These are phyloP conservation scores for roundworm (Caenorhabditis elegans) DNA, from an alignment of 1,140 invertebrate genomes.

Conservation along the genomic window DNA sequence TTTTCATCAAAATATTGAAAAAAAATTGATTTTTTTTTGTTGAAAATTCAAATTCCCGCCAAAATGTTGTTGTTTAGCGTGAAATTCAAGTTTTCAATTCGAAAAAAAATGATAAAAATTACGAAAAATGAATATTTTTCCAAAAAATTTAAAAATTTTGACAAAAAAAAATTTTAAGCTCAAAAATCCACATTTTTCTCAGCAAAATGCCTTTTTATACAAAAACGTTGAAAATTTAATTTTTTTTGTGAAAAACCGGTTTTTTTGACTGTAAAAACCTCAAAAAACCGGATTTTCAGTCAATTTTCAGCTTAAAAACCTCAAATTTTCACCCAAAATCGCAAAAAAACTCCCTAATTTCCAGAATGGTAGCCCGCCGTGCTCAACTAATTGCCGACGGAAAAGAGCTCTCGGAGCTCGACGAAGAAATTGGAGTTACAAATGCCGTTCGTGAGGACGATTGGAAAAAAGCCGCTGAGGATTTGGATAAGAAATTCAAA, in stretches of 20 bases:
- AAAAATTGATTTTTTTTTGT: no score
- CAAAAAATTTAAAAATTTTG: not conserved
- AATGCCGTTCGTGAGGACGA: slow-evolving; percentile 52
- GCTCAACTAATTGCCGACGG: slow-evolving; percentile 55
- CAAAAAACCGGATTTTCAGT: not conserved
- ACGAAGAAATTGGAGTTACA: slow-evolving; percentile 59
- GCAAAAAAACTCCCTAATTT: not conserved
- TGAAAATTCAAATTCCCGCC: no score
- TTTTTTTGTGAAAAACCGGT: no score
- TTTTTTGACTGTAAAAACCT: no score
- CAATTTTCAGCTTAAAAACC: no score
- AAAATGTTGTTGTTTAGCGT: no score
- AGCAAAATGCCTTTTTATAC: not conserved
- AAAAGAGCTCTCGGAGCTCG: slow-evolving; percentile 62
- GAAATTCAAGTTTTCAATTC: no score
- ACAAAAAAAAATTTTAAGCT: not conserved
- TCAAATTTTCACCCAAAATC: no score
- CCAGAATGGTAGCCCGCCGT: slow-evolving; percentile 56
- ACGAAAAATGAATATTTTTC: not conserved
- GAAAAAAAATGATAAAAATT: no score
- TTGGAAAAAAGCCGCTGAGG: slow-evolving; percentile 48
- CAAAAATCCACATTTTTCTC: not conserved
- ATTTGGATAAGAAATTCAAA: not conserved
- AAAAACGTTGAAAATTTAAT: no score
- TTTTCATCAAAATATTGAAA: no score